A percentile compares a stretch with the other conserved stretches of the same genome.
These are phyloP conservation scores for Saguinus imperator DNA, from an alignment of 2,113 vertebrate genomes.

Conservation along the genomic window DNA sequence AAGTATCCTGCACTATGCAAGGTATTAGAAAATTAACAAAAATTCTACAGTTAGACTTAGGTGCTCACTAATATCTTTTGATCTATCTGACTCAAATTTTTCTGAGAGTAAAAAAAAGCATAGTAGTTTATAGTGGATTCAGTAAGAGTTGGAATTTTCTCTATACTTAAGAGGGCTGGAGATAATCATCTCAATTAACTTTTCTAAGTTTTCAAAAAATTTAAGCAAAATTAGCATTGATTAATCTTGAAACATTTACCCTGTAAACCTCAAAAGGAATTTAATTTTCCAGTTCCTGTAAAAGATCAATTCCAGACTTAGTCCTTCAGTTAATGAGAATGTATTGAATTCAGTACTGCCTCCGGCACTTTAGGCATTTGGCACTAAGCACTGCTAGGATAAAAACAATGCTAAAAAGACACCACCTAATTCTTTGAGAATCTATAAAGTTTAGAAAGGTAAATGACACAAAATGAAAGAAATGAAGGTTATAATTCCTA, in stretches of 20 bases:
- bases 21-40: background rate
- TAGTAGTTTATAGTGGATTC: background rate
- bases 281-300: constrained; percentile 15
- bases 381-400: background rate
- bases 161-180: background rate
- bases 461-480: constrained; percentile 14
- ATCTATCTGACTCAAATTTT: background rate
- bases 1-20: background rate
- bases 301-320: constrained; percentile 17
- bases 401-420: background rate
- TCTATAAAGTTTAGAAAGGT: background rate
- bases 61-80: background rate
- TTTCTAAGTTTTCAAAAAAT: background rate
- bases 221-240: constrained; percentile 34
- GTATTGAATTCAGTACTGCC: background rate
- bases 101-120: background rate
- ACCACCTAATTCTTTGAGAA: background rate
- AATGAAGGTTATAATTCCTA: background rate
- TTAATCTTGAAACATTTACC: constrained; percentile 45
- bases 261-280: constrained; percentile 35
- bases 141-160: background rate
- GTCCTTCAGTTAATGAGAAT: background rate
- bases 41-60: background rate
- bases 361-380: background rate
- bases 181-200: constrained; percentile 13